Conservation (phyloP, 2,888 invertebrate genomes). For the Noctua fimbriata region DNA sequence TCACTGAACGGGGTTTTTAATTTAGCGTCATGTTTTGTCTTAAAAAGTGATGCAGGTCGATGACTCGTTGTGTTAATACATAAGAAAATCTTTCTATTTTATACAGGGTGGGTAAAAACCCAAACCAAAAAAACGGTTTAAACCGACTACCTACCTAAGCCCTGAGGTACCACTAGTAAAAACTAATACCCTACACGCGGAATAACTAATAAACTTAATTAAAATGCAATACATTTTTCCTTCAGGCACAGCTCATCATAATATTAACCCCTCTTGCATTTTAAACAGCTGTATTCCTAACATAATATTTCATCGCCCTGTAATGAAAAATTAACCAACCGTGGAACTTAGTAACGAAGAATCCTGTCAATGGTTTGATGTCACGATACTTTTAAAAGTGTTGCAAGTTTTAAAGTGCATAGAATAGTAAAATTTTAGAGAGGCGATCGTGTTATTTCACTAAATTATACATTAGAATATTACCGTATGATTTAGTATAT, state of each 20-base stretch:
- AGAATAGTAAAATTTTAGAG: neutral
- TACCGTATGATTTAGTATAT: too few relatives aligned
- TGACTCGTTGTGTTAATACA: too few relatives aligned
- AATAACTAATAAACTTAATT: conserved; percentile 15
- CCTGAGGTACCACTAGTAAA: neutral
- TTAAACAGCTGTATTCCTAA: conserved; percentile 2
- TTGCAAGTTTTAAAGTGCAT: conserved; percentile 25
- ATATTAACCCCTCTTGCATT: conserved; percentile 13
- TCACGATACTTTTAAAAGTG: conserved; percentile 25
- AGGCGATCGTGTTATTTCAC: too few relatives aligned
- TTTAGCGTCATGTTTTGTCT: too few relatives aligned
- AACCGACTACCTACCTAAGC: neutral
- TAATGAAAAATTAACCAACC: conserved; percentile 29
- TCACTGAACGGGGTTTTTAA: too few relatives aligned
- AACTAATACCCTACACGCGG: conserved; percentile 3
- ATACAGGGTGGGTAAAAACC: too few relatives aligned
- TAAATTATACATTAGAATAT: too few relatives aligned
- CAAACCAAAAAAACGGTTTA: too few relatives aligned
- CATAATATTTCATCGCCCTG: neutral
- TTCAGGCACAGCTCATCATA: conserved; percentile 7
- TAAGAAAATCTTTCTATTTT: too few relatives aligned
- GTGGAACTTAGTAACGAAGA: neutral
- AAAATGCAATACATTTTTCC: conserved; percentile 21
- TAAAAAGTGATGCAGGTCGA: too few relatives aligned
- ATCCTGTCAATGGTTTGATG: neutral